Conservation (phyloP, 92 coral and sea anemone genomes). For the Pocillopora meandrina region DNA sequence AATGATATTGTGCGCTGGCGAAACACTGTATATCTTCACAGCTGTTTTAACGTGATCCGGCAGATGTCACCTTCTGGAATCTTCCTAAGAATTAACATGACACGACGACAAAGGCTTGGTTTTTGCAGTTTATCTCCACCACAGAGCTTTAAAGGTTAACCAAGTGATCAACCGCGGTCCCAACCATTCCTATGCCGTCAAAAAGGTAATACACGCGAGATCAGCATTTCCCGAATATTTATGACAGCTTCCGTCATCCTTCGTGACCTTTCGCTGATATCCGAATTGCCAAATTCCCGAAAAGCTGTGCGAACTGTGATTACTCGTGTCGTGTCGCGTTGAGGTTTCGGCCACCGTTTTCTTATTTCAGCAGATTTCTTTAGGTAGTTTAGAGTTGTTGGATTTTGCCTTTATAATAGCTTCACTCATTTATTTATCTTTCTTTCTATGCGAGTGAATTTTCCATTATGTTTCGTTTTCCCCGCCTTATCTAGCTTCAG, state of each 20-base stretch:
- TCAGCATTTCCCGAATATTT: not conserved
- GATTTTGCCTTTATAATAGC: not conserved
- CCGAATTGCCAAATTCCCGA: constrained; percentile 20
- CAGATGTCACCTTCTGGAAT: not conserved
- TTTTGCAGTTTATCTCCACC: too few species aligned
- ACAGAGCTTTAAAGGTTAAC: not conserved
- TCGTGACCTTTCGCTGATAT: constrained; percentile 2
- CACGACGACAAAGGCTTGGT: too few species aligned
- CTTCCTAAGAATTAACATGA: too few species aligned
- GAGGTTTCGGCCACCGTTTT: not conserved
- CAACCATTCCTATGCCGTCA: too few species aligned
- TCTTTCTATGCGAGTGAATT: not conserved
- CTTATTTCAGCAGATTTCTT: not conserved
- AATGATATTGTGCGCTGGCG: too few species aligned
- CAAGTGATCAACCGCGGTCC: not conserved
- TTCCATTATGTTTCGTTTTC: not conserved
- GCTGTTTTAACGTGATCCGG: not conserved
- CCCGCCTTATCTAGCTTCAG: not conserved
- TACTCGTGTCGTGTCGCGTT: constrained; percentile 3
- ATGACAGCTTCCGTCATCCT: not conserved
- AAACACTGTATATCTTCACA: too few species aligned
- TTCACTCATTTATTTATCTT: constrained; percentile 3
- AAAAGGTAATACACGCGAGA: not conserved
- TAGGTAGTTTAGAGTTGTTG: not conserved
- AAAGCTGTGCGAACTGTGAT: not conserved